A percentile compares a stretch with the other conserved stretches of the same genome.
Conservation (phyloP, 2,797 vertebrate genomes). For the Myotis daubentonii region DNA sequence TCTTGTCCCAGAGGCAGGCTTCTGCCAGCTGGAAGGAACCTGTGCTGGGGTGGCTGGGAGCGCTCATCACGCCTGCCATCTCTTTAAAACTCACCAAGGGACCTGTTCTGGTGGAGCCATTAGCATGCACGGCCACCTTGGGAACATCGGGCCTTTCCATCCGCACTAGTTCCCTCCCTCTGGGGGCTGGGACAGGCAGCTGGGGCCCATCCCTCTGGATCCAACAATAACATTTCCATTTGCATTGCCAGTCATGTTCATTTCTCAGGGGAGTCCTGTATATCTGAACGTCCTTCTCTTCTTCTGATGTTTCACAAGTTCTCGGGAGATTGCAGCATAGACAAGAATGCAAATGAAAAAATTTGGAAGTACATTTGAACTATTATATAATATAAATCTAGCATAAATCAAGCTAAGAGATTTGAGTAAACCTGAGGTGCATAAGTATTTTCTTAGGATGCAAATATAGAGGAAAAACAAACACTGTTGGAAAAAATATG, state of each 20-base stretch:
- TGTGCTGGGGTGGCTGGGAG: background rate
- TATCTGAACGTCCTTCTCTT: background rate
- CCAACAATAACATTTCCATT: background rate
- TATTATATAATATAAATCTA: background rate
- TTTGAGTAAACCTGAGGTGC: background rate
- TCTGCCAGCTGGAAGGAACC: background rate
- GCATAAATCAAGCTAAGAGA: background rate
- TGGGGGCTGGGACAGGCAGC: background rate
- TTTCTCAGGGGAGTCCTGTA: background rate
- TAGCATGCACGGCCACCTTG: background rate
- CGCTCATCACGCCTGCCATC: background rate
- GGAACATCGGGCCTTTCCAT: background rate
- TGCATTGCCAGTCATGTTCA: background rate
- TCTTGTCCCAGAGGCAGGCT: background rate
- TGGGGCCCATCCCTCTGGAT: background rate
- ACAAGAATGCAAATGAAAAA: background rate
- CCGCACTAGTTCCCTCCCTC: background rate
- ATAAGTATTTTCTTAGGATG: constrained; percentile 14
- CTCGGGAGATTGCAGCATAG: background rate
- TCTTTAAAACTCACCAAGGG: background rate
- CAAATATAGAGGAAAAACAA: background rate
- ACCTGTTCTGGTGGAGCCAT: background rate
- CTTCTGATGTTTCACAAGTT: background rate
- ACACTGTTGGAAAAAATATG: background rate
- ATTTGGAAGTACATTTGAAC: background rate